phyloP scores from a whole-genome alignment of 1,140 invertebrate genomes.

The Lutraria rhynchaena region DNA sequence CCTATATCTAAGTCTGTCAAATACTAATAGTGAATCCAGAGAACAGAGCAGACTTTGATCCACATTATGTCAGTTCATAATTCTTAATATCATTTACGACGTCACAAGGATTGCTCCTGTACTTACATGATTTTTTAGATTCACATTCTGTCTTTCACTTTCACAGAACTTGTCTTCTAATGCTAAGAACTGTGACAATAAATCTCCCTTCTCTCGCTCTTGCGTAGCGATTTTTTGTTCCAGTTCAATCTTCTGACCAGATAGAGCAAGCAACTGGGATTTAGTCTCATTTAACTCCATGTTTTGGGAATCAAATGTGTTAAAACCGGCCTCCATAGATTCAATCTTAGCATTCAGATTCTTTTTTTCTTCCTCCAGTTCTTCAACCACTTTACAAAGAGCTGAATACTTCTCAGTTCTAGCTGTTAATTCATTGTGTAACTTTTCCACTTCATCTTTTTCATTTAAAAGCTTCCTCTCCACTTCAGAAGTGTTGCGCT shows the following conservation, averaged over 20 bases:
- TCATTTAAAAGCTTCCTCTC: constrained; percentile 1
- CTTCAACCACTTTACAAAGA: not conserved
- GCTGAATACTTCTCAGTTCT: not conserved
- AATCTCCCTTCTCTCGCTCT: constrained; percentile 48
- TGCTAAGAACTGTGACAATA: constrained; percentile 37
- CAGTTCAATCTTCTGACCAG: constrained; percentile 9
- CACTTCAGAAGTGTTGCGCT: not conserved
- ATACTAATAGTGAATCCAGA: too few species aligned
- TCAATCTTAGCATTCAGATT: not conserved
- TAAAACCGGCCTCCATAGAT: not conserved
- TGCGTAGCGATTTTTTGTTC: constrained; percentile 48
- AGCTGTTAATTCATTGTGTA: not conserved
- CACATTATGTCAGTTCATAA: too few species aligned
- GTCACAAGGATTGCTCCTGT: too few species aligned
- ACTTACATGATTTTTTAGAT: constrained; percentile 7
- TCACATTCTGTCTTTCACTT: not conserved
- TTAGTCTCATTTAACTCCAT: not conserved
- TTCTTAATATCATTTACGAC: too few species aligned
- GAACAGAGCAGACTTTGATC: too few species aligned
- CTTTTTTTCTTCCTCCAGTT: constrained; percentile 9
- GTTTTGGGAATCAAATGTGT: not conserved
- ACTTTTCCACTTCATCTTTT: constrained; percentile 2
- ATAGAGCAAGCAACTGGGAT: constrained; percentile 8
- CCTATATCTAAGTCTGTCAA: too few species aligned
- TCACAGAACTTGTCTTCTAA: constrained; percentile 37